These are phyloP conservation scores for Cerastis rubricosa DNA, from an alignment of 2,888 invertebrate species.

Conservation along the genomic window DNA sequence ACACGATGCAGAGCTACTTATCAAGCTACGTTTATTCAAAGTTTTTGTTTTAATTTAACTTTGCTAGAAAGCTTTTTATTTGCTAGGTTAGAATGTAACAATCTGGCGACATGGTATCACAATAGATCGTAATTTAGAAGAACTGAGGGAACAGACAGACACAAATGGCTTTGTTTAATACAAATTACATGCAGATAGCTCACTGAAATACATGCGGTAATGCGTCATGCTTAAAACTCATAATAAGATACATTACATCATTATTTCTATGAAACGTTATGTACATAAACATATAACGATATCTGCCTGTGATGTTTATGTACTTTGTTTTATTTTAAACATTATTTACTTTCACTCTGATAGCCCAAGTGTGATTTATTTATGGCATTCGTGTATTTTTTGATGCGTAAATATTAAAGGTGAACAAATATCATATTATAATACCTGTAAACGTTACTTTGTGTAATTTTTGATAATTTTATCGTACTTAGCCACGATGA, in stretches of 20 bases:
- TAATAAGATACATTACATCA: neutral
- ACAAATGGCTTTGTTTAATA: neutral
- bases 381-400: constrained; percentile 9
- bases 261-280: constrained; percentile 1
- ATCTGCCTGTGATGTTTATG: constrained; percentile 24
- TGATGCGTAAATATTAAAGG: neutral
- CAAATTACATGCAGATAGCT: neutral
- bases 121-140: neutral
- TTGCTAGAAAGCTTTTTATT: too few species aligned
- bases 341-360: constrained; percentile 30
- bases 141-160: neutral
- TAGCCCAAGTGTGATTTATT: constrained; percentile 20
- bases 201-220: neutral
- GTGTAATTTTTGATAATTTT: constrained; percentile 12
- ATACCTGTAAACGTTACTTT: neutral
- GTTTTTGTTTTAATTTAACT: too few species aligned
- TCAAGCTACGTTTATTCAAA: too few species aligned
- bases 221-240: constrained; percentile 4
- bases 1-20: too few species aligned
- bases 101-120: too few species aligned
- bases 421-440: neutral
- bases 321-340: constrained; percentile 29
- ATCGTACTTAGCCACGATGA: neutral
- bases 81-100: too few species aligned
- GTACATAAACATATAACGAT: constrained; percentile 25